Conservation (phyloP, 2,888 invertebrate genomes). For the Gymnosoma rotundatum region DNA sequence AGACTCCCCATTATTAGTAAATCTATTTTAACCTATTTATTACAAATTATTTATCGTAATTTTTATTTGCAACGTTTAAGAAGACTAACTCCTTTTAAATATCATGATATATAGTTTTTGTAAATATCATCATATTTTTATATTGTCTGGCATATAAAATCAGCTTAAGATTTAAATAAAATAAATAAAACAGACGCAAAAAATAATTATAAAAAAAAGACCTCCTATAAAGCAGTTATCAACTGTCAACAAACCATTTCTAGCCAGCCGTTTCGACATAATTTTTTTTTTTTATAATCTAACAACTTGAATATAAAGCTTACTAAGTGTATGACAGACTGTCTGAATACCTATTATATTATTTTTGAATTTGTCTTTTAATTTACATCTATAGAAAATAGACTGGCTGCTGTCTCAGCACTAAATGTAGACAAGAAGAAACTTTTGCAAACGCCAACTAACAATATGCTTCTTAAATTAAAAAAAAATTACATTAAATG, state of each 20-base stretch:
- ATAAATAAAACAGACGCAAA: conserved; percentile 18
- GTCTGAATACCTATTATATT: conserved; percentile 47
- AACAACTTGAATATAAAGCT: conserved; percentile 56
- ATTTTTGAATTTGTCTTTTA: conserved; percentile 45
- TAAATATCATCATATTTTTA: background rate
- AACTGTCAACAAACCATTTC: conserved; percentile 62
- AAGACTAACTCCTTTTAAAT: background rate
- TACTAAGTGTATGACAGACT: conserved; percentile 39
- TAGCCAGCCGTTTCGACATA: conserved; percentile 8
- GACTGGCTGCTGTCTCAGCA: conserved; percentile 50
- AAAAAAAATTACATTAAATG: conserved; percentile 23
- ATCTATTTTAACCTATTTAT: background rate
- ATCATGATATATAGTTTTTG: background rate
- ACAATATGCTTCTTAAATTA: conserved; percentile 36
- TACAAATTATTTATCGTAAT: background rate
- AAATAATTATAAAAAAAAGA: conserved; percentile 35
- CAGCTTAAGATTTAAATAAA: conserved; percentile 26
- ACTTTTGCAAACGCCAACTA: conserved; percentile 46
- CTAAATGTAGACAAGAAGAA: conserved; percentile 33
- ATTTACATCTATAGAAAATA: conserved; percentile 35
- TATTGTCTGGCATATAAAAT: background rate
- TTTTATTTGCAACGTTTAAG: background rate
- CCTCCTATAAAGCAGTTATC: conserved; percentile 57
- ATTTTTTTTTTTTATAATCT: conserved; percentile 25
- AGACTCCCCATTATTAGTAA: no score